These are phyloP conservation scores for Geothlypis trichas DNA, from an alignment of 2,113 vertebrate genomes.

Conservation along the genomic window DNA sequence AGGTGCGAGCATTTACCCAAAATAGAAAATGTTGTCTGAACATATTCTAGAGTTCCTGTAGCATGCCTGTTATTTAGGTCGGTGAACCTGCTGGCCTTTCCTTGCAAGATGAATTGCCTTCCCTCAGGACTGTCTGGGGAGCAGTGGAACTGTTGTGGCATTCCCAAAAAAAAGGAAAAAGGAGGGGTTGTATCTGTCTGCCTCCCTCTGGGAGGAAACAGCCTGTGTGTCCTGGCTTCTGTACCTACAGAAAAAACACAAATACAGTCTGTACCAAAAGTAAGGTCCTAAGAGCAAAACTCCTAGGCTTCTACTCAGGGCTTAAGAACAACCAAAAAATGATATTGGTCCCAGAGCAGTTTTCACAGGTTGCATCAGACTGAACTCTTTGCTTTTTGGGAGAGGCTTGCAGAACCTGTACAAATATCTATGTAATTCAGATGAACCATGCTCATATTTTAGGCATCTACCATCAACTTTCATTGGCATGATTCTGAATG, in stretches of 20 bases:
- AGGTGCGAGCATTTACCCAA: background rate
- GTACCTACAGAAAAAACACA: background rate
- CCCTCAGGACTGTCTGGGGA: background rate
- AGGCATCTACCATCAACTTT: accelerated
- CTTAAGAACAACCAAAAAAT: background rate
- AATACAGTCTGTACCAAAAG: background rate
- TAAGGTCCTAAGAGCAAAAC: background rate
- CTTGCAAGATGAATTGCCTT: constrained; percentile 11
- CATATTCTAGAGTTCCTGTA: background rate
- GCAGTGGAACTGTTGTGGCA: background rate
- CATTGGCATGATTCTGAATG: background rate
- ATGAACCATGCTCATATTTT: background rate
- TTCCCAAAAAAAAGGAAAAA: background rate
- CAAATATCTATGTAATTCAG: background rate
- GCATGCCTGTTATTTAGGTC: background rate
- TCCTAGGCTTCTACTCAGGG: background rate
- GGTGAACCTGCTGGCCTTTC: background rate
- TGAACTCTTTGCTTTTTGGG: background rate
- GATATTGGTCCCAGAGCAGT: background rate
- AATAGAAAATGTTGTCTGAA: background rate
- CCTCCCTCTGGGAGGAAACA: background rate
- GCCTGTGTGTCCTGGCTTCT: background rate
- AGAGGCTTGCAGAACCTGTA: background rate
- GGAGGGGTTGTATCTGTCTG: background rate
- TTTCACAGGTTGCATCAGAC: background rate